Evolutionary conservation across 2,888 invertebrate species (phyloP).

Genomic region (Parthenolecanium corni): DNA sequence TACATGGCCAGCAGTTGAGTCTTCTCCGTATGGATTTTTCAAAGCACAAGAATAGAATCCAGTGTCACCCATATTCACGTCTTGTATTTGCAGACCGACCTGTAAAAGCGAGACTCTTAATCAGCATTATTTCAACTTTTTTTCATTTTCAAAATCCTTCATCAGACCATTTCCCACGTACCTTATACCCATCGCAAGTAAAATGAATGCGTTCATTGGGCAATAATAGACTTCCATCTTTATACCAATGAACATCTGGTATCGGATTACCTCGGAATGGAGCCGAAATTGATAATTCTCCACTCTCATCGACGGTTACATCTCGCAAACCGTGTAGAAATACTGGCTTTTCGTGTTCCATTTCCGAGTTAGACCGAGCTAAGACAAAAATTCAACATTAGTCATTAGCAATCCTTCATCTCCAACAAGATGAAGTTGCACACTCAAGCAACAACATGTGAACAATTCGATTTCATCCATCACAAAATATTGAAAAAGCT

Average conservation of each 20-base stretch:
- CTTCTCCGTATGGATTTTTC: constrained; percentile 65
- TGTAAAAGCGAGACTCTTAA: constrained; percentile 34
- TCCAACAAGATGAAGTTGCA: too few species aligned
- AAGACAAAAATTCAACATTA: constrained; percentile 10
- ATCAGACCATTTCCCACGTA: constrained; percentile 34
- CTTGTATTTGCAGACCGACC: constrained; percentile 62
- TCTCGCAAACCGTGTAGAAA: constrained; percentile 64
- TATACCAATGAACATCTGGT: constrained; percentile 68
- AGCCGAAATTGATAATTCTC: constrained; percentile 55
- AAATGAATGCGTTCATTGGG: constrained; percentile 57
- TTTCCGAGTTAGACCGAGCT: constrained; percentile 48
- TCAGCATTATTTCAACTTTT: background rate
- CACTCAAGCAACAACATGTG: too few species aligned
- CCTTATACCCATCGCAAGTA: constrained; percentile 73
- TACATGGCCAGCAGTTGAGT: constrained; percentile 54
- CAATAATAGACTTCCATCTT: constrained; percentile 55
- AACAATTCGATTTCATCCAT: too few species aligned
- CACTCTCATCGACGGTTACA: constrained; percentile 69
- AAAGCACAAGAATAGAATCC: constrained; percentile 67
- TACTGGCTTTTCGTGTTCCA: constrained; percentile 62
- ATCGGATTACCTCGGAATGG: constrained; percentile 71
- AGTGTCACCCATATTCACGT: constrained; percentile 57
- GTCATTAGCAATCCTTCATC: background rate
- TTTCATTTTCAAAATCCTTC: background rate
- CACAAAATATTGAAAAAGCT: too few species aligned